Conservation (phyloP, 2,888 invertebrate genomes). For the Myopa tessellatipennis region DNA sequence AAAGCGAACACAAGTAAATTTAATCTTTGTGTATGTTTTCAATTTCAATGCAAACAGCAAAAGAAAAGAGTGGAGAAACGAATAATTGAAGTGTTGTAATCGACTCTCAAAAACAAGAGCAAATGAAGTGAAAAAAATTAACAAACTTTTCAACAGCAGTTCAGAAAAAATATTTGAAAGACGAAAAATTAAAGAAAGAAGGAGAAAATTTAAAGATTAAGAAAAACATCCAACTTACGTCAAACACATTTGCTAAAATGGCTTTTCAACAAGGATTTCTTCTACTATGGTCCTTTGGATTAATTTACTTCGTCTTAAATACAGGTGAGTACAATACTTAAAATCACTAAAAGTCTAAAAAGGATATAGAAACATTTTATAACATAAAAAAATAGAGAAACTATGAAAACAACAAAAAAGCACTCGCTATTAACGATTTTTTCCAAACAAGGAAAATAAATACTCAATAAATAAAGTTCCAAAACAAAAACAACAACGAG, state of each 20-base stretch:
- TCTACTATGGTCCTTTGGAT: constrained; percentile 64
- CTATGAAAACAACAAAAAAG: neutral
- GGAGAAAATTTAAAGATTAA: neutral
- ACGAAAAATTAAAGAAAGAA: neutral
- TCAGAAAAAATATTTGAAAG: neutral
- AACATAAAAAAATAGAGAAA: neutral
- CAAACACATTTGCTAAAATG: constrained; percentile 50
- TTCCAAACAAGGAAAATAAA: neutral
- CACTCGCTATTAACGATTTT: neutral
- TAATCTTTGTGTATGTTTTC: too few relatives aligned
- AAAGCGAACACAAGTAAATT: too few relatives aligned
- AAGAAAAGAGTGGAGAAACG: too few relatives aligned
- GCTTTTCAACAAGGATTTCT: constrained; percentile 57
- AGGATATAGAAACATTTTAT: neutral
- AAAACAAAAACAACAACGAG: too few relatives aligned
- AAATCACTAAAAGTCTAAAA: neutral
- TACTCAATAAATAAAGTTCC: neutral
- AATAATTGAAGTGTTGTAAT: too few relatives aligned
- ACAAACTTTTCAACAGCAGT: too few relatives aligned
- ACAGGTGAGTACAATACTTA: constrained; percentile 58
- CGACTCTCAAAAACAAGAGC: too few relatives aligned
- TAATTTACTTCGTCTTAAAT: constrained; percentile 61
- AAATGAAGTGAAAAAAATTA: too few relatives aligned
- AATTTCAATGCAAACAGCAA: too few relatives aligned
- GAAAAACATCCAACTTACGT: neutral